Base-by-base conservation (phyloP, 53 echinoderm and acorn worm genomes). In the Patiria pectinifera region DNA sequence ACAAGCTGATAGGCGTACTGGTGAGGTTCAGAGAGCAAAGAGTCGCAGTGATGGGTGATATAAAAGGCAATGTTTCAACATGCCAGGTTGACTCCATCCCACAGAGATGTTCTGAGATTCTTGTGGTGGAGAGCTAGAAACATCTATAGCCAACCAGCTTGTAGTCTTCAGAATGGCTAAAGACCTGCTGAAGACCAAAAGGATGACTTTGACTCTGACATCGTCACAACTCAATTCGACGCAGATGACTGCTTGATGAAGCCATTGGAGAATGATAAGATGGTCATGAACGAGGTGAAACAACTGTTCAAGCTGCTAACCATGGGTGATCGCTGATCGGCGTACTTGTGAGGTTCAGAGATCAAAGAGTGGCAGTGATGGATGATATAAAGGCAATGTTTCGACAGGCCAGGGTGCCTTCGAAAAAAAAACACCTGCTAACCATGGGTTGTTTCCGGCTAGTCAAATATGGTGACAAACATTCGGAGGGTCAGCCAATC, bases 221-320 rank as follows among this genome's bases (percentile, higher is more conserved):
- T 45, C 3, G 13, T 26, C 69, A 69, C 24, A 25, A 87, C 74
- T 25, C 1, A 87, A 48, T 87, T 75, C 75, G 72, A 87, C 26
- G 87, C 69, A 71, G 87, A 87, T 47, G 87, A 87, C 49, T 87
- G 87, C 49, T 22, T 75, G 46, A 35, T 35, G 35, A 87, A 75
- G 48, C 75, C 87, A 25, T 18, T 87, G 46, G 87, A 2, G 18
- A 46, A 6, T 74, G 87, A 74, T 2, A 45, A 45, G 12, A 24
- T 63, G 15, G 87, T 74, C 16, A 87, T 87, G 22, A 8, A 35
- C 0, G n/a, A 3, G 13, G 45, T 62, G 23, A 35, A 35, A 19
- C 21, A 80, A 26, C 11, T 44, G 16, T 80, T 7, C 11, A 11
- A 2, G 16, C 25, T 86, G 6, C 25, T 59, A 26, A 16, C 43